These are phyloP conservation scores for Zygothrica quintamaculata DNA, from an alignment of 2,888 invertebrate species.

Conservation along the genomic window DNA sequence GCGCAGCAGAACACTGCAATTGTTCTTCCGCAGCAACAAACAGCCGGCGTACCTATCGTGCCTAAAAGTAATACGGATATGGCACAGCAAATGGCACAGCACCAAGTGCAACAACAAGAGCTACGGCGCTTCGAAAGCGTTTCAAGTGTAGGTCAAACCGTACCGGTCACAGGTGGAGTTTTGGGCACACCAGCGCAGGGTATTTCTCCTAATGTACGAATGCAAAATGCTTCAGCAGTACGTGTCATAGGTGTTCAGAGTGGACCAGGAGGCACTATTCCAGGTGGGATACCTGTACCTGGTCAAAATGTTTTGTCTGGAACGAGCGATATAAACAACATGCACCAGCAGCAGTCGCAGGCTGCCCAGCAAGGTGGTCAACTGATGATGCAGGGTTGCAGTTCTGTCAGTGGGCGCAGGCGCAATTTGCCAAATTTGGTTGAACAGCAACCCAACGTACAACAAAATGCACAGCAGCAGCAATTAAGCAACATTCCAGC, in stretches of 20 bases:
- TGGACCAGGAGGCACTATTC: constrained; percentile 54
- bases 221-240: constrained; percentile 81
- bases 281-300: constrained; percentile 49
- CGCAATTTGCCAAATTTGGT: constrained; percentile 65
- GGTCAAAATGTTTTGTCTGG: constrained; percentile 53
- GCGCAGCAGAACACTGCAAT: constrained; percentile 65
- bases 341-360: constrained; percentile 65
- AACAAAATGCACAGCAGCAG: constrained; percentile 62
- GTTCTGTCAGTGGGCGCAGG: constrained; percentile 71
- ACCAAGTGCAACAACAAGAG: constrained; percentile 78
- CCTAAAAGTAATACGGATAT: constrained; percentile 73
- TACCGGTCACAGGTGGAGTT: constrained; percentile 51
- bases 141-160: constrained; percentile 63
- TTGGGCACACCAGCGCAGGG: constrained; percentile 68
- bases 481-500: constrained; percentile 83
- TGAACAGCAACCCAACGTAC: constrained; percentile 63
- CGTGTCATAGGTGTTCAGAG: constrained; percentile 72
- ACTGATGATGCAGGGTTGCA: constrained; percentile 64
- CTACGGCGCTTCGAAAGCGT: constrained; percentile 81
- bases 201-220: constrained; percentile 80
- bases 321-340: constrained; percentile 59
- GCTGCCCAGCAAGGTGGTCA: constrained; percentile 47
- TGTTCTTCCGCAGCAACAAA: constrained; percentile 71
- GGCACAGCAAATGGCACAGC: constrained; percentile 75
- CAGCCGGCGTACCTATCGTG: constrained; percentile 62